phyloP scores from a whole-genome alignment of 2,888 invertebrate genomes.

The Drosophila melanosoma region DNA sequence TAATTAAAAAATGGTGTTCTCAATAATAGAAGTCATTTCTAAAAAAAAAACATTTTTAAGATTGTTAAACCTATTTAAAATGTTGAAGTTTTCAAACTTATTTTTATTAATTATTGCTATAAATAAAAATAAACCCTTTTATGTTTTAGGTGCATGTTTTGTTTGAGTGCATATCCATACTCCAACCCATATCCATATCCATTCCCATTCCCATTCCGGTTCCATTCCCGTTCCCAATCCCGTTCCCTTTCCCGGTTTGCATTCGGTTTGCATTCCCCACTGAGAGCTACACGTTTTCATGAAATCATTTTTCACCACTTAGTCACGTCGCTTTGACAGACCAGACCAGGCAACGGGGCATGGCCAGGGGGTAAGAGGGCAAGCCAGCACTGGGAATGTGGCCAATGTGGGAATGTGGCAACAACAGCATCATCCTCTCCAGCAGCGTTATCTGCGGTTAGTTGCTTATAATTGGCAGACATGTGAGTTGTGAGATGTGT shows the following conservation, averaged over 20 bases:
- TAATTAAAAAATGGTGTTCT: too few species aligned
- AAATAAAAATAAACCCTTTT: too few species aligned
- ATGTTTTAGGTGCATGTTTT: neutral
- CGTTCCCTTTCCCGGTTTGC: slow-evolving; percentile 41
- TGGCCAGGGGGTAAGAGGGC: neutral
- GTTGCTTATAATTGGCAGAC: slow-evolving; percentile 79
- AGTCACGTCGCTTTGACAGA: slow-evolving; percentile 78
- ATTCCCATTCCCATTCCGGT: slow-evolving; percentile 21
- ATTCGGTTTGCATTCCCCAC: slow-evolving; percentile 62
- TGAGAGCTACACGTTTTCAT: slow-evolving; percentile 77
- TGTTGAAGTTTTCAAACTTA: neutral
- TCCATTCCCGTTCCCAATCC: slow-evolving; percentile 6
- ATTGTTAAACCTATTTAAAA: too few species aligned
- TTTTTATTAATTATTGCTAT: neutral
- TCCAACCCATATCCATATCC: slow-evolving; percentile 4
- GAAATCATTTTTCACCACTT: slow-evolving; percentile 79
- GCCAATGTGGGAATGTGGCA: slow-evolving; percentile 37
- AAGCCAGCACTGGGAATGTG: slow-evolving; percentile 19
- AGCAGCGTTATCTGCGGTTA: slow-evolving; percentile 73
- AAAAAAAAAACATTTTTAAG: too few species aligned
- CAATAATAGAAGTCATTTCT: too few species aligned
- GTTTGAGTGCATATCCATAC: slow-evolving; percentile 11
- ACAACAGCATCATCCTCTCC: slow-evolving; percentile 66
- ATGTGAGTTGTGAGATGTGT: slow-evolving; percentile 61
- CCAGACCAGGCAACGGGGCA: slow-evolving; percentile 59